Evolutionary conservation across 2,888 invertebrate species (phyloP).

Genomic region (Bhutanitis thaidina): DNA sequence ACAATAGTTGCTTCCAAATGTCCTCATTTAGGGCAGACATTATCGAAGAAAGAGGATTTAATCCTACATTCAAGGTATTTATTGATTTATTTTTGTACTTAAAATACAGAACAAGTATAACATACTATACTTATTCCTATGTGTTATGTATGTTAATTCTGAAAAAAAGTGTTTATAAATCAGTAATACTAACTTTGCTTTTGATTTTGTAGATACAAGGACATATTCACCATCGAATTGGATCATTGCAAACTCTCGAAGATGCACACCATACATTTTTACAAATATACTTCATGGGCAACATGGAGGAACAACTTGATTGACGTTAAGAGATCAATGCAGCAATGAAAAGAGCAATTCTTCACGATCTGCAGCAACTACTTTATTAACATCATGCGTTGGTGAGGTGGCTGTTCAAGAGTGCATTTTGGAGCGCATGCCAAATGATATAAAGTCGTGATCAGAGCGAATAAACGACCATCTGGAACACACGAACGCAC

Average conservation of each 20-base stretch:
- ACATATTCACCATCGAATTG: background rate
- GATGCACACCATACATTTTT: background rate
- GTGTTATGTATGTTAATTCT: too few relatives aligned
- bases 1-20: too few relatives aligned
- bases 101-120: background rate
- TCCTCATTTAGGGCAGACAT: too few relatives aligned
- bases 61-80: too few relatives aligned
- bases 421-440: slow-evolving; percentile 32
- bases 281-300: background rate
- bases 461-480: slow-evolving; percentile 31
- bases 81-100: too few relatives aligned
- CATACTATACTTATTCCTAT: background rate
- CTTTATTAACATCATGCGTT: background rate
- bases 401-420: background rate
- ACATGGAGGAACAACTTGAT: slow-evolving; percentile 1
- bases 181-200: too few relatives aligned
- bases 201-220: background rate
- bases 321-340: background rate
- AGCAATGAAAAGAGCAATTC: slow-evolving; percentile 1
- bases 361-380: background rate
- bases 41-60: too few relatives aligned
- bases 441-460: slow-evolving; percentile 36
- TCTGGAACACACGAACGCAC: slow-evolving; percentile 30
- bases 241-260: too few relatives aligned
- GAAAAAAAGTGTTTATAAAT: too few relatives aligned